Conservation (phyloP, 92 coral and sea anemone species). For the Palythoa grandiflora region DNA sequence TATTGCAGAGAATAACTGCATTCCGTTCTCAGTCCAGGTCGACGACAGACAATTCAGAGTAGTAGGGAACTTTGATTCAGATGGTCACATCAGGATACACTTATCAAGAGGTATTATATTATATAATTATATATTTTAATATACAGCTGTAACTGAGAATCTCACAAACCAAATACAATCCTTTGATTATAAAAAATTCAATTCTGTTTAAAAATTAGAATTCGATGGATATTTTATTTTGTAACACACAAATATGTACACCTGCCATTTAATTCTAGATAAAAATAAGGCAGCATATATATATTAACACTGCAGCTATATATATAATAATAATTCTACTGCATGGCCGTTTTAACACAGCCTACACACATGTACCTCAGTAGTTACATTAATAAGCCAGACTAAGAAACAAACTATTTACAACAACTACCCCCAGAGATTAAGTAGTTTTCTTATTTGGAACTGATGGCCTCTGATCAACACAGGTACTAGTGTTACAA, state of each 20-base stretch:
- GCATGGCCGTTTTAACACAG: not conserved
- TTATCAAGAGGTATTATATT: not conserved
- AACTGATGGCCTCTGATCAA: no score
- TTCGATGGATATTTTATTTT: no score
- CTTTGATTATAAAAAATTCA: not conserved
- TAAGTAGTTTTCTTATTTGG: no score
- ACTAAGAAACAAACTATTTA: no score
- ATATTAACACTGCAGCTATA: no score
- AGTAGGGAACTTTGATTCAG: not conserved
- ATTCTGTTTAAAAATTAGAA: not conserved
- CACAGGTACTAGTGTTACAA: no score
- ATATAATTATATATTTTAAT: no score
- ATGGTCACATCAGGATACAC: not conserved
- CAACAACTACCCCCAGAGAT: no score
- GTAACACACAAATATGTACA: not conserved
- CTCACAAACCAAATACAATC: not conserved
- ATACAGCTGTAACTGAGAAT: not conserved
- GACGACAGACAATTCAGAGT: not conserved
- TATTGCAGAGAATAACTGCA: not conserved
- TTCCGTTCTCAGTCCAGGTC: not conserved
- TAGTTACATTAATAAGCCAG: not conserved
- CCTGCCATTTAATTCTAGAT: not conserved
- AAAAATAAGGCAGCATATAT: not conserved
- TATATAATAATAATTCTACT: not conserved
- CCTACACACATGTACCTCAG: not conserved